Percentiles rank a stretch among this genome's conserved stretches.
These are phyloP conservation scores for Gerris buenoi DNA, from an alignment of 1,140 invertebrate species.

Conservation along the genomic window DNA sequence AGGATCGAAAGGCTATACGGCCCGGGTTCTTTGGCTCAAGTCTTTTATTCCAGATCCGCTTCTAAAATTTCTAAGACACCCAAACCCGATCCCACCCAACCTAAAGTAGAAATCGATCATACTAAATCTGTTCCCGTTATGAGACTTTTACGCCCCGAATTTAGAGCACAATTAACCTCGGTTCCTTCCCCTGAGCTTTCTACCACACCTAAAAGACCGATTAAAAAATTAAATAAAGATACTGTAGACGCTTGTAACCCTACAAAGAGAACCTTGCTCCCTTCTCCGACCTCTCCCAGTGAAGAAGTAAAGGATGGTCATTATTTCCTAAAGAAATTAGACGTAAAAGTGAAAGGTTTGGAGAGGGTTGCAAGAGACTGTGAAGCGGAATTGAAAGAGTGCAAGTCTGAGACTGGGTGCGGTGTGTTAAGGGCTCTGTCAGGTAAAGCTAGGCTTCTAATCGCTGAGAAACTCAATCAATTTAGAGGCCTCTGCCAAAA, in stretches of 20 bases:
- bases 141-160: slow-evolving; percentile 64
- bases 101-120: neutral
- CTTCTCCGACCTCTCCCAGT: slow-evolving; percentile 21
- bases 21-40: slow-evolving; percentile 63
- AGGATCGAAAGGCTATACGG: slow-evolving; percentile 74
- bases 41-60: slow-evolving; percentile 46
- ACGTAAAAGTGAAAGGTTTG: slow-evolving; percentile 51
- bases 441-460: slow-evolving; percentile 76
- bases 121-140: slow-evolving; percentile 48
- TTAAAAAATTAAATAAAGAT: neutral
- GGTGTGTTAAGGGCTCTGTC: slow-evolving; percentile 73
- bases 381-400: slow-evolving; percentile 46
- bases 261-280: neutral
- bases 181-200: slow-evolving; percentile 29
- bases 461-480: slow-evolving; percentile 86
- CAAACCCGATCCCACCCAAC: neutral
- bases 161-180: slow-evolving; percentile 62
- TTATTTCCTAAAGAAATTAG: slow-evolving; percentile 38
- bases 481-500: slow-evolving; percentile 73
- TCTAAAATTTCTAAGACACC: neutral
- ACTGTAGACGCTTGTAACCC: neutral
- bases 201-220: neutral
- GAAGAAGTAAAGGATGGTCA: slow-evolving; percentile 11
- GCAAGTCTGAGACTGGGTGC: slow-evolving; percentile 50
- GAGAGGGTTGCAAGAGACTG: slow-evolving; percentile 45